Evolutionary conservation across 2,797 vertebrate species (phyloP), one percentile per base, ranked within the genome.

Genomic region (Triplophysa yarkandensis): DNA sequence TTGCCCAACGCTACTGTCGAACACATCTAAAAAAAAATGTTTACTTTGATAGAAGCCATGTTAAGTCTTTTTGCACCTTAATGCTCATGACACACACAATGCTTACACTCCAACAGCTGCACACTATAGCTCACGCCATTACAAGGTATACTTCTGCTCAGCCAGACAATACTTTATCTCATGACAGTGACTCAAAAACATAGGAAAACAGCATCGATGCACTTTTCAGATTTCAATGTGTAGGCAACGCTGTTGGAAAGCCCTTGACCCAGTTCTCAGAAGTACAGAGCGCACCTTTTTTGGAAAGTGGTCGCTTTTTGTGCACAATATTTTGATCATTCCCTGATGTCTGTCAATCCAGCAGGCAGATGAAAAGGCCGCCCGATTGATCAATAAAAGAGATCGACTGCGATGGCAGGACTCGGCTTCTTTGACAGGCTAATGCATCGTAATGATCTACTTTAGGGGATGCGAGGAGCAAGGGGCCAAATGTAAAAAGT

Each of bases 291-390:
- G 60, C 17, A 54, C 36, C 34, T 39, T 39, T 66, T 66, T 7
- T 50, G 46, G 4, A 78, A 71, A 23, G 75, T 41, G 23, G 11
- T 68, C 61, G 52, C 54, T 32, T 71, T 77, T 57, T 69, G 13
- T 68, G 28, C 41, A 46, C 27, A 48, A 58, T 58, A n/a, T 79
- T 81, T 65, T 68, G 48, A 65, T 74, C 32, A 21, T 68, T 64
- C 50, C 77, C 61, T 39, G 50, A 34, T 74, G 30, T 64, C 68
- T 71, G 23, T 76, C 68, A 62, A 34, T 74, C 30, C 32, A 44
- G 48, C n/a, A 74, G 27, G 6, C 63, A 57, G 68, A 82, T 60
- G 58, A 72, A 81, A 80, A 77, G 55, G 58, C 23, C 9, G 65
- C 13, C 34, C 44, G 70, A 74, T 48, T 64, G 66, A 74, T 74